phyloP scores from a whole-genome alignment of 2,797 vertebrate species.

The Rhinoraja longicauda region DNA sequence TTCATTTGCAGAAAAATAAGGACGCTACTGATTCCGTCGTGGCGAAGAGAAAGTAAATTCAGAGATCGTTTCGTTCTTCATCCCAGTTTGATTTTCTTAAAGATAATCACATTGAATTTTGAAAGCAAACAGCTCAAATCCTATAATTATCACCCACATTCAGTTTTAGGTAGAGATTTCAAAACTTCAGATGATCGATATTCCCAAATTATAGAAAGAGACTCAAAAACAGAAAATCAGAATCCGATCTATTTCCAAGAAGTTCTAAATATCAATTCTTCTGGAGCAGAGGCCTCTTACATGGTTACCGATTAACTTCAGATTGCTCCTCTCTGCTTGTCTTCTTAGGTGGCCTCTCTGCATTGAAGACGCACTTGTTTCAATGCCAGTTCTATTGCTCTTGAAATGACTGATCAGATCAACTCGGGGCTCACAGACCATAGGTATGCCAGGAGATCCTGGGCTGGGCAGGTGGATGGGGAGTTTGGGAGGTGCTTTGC shows the following conservation, averaged over 20 bases:
- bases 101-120: background rate
- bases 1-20: background rate
- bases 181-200: background rate
- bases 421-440: too few relatives aligned
- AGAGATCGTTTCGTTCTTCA: background rate
- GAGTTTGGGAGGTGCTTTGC: too few relatives aligned
- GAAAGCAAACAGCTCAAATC: background rate
- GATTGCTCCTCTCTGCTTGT: too few relatives aligned
- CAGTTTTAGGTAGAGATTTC: background rate
- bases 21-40: background rate
- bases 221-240: background rate
- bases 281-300: background rate
- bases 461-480: too few relatives aligned
- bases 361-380: too few relatives aligned
- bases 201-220: background rate
- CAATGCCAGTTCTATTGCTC: too few relatives aligned
- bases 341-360: too few relatives aligned
- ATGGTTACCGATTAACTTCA: background rate
- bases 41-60: background rate
- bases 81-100: background rate
- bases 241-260: background rate
- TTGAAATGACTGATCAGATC: too few relatives aligned
- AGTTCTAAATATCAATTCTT: background rate
- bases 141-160: background rate
- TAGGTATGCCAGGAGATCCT: too few relatives aligned